These are phyloP conservation scores for Dendrocincla tyrannina DNA, from an alignment of 2,797 vertebrate species.

Conservation along the genomic window DNA sequence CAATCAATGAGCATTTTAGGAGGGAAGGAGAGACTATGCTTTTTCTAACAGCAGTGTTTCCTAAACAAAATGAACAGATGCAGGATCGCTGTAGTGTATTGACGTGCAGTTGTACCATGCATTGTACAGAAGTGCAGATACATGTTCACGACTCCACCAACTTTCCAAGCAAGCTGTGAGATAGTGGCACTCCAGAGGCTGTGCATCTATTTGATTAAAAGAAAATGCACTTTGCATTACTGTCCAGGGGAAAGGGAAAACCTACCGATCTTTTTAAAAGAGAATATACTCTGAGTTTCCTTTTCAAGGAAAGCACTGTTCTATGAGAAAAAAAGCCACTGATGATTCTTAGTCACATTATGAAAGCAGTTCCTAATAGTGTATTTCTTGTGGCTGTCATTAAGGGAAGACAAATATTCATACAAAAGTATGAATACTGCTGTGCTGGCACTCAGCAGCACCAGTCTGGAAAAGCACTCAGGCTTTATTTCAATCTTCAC, in stretches of 20 bases:
- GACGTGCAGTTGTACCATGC: accelerated
- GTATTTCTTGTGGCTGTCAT: not conserved
- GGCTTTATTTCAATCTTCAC: not conserved
- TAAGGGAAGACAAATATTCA: not conserved
- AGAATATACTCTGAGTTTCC: not conserved
- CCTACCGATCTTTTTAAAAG: not conserved
- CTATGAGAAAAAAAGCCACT: not conserved
- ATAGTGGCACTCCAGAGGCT: not conserved
- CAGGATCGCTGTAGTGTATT: not conserved
- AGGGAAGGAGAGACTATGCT: accelerated
- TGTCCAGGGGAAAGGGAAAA: not conserved
- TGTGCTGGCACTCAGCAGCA: not conserved
- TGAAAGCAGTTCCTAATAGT: not conserved
- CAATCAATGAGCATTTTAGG: not conserved
- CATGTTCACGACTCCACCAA: not conserved
- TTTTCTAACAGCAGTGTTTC: not conserved
- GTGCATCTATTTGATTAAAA: not conserved
- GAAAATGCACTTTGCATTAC: not conserved
- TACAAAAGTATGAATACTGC: not conserved
- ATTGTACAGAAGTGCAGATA: not conserved
- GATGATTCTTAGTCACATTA: not conserved
- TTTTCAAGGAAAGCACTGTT: not conserved
- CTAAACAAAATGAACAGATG: not conserved
- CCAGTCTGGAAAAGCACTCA: not conserved
- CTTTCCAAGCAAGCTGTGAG: not conserved